These are phyloP conservation scores for Artemisiospiza belli DNA, from an alignment of 2,113 vertebrate genomes.

Conservation along the genomic window DNA sequence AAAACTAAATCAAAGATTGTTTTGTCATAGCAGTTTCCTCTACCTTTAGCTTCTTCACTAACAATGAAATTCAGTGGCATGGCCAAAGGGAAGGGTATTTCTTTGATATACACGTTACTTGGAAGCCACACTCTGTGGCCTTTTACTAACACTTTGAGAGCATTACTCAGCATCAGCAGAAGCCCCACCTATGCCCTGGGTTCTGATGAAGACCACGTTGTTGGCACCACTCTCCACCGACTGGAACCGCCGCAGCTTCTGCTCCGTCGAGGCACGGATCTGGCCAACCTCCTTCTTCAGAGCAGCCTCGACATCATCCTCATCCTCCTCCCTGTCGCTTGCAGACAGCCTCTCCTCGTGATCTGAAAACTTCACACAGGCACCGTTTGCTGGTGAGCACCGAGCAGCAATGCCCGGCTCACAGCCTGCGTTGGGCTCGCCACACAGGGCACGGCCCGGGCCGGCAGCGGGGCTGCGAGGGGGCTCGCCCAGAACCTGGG, in stretches of 20 bases:
- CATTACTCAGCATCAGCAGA: rapidly evolving
- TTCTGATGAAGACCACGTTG: conserved; percentile 93
- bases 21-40: neutral
- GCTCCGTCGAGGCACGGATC: conserved; percentile 77
- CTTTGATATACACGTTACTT: rapidly evolving
- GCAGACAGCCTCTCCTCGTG: conserved; percentile 67
- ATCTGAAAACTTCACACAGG: conserved; percentile 76
- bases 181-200: conserved; percentile 84
- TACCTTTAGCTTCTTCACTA: neutral
- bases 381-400: rapidly evolving
- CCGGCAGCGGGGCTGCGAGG: neutral
- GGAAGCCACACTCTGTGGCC: neutral
- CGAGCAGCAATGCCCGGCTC: rapidly evolving
- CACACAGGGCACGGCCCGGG: rapidly evolving
- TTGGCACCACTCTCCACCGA: conserved; percentile 91
- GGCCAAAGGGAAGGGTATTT: neutral
- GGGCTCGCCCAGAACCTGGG: rapidly evolving
- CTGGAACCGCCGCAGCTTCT: conserved; percentile 85
- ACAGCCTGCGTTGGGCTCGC: rapidly evolving
- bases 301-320: conserved; percentile 85
- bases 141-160: neutral
- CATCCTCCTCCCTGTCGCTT: conserved; percentile 73
- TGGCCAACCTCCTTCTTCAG: conserved; percentile 91
- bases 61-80: neutral
- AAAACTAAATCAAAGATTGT: neutral